Evolutionary conservation across 92 coral and sea anemone genomes (phyloP), one percentile per base, ranked within the genome.

Genomic region (Epizoanthus illoricatus): DNA sequence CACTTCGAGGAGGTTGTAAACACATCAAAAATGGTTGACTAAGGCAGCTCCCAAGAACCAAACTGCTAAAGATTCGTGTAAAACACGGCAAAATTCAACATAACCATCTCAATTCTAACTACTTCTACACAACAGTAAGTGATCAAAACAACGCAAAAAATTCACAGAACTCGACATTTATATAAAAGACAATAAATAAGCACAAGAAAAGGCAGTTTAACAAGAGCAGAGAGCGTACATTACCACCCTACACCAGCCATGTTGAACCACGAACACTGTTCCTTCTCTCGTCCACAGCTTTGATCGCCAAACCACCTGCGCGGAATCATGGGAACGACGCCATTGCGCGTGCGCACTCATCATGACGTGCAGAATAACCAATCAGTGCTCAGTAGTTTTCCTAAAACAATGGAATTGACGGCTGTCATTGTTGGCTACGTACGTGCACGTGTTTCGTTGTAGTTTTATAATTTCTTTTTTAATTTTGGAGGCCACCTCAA

Each of bases 251-350:
- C 82, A 78, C 82, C 82, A 43, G 81, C 81, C 81, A 76, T 76
- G 81, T 76, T 76, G 81, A 8, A 76, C 81, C 47, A 24, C 81
- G 69, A 76, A 62, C 81, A 61, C 81, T 76, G 81, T 70, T 76
- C 45, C 81, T 76, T 43, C 58, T 40, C 43, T 76, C 41, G 69
- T 76, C 81, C 81, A 40, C 81, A 63, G 71, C 81, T 62, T 76
- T 76, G 81, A 76, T 62, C 81, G 81, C 81, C 81, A 62, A 74
- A 61, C 81, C 81, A 76, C 81, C 81, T 21, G 81, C 81, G 71
- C 81, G 81, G 81, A 76, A 62, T 76, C 81, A 76, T 69, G 81
- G 81, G 81, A 76, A 19, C 71, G 81, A 61, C 71, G 39, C 81
- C 58, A 76, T 39, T 76, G 71, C 81, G 81, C 71, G 10, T 76